These are phyloP conservation scores for Silurus lanzhouensis DNA, from an alignment of 2,797 vertebrate genomes.

Conservation along the genomic window DNA sequence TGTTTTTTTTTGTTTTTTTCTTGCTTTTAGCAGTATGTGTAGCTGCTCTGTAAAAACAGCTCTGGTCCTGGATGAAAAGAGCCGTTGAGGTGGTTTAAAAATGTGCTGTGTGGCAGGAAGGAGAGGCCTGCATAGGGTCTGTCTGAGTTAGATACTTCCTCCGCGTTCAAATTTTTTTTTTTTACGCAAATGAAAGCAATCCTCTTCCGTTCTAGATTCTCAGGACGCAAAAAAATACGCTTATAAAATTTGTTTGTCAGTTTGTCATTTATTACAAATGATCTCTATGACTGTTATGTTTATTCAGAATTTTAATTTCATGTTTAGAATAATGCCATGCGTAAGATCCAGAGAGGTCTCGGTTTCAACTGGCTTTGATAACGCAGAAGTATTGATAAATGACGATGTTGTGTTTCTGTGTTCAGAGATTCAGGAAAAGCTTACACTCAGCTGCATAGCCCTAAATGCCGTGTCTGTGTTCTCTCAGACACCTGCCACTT, in stretches of 20 bases:
- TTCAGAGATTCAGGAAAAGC: slow-evolving; percentile 55
- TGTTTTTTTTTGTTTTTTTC: too few relatives aligned
- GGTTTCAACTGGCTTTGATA: neutral
- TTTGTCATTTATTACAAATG: neutral
- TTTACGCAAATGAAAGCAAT: slow-evolving; percentile 72
- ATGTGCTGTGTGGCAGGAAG: slow-evolving; percentile 55
- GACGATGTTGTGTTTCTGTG: slow-evolving; percentile 48
- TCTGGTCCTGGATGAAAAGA: slow-evolving; percentile 65
- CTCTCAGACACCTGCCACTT: slow-evolving; percentile 73
- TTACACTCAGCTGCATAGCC: slow-evolving; percentile 66
- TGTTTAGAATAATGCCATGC: neutral
- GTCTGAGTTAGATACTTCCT: slow-evolving; percentile 67
- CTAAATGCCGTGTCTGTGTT: slow-evolving; percentile 73
- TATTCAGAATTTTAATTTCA: neutral
- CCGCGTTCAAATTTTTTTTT: slow-evolving; percentile 63
- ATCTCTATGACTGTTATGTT: neutral
- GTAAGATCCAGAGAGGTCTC: neutral
- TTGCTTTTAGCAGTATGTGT: slow-evolving; percentile 51
- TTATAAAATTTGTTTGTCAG: neutral
- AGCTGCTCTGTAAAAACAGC: slow-evolving; percentile 73
- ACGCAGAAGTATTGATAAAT: neutral
- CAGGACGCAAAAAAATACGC: slow-evolving; percentile 18
- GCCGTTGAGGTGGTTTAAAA: slow-evolving; percentile 51
- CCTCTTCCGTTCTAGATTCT: slow-evolving; percentile 53
- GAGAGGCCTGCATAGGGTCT: slow-evolving; percentile 54